phyloP scores from a whole-genome alignment of 2,888 invertebrate species.

The Tetramorium bicarinatum region DNA sequence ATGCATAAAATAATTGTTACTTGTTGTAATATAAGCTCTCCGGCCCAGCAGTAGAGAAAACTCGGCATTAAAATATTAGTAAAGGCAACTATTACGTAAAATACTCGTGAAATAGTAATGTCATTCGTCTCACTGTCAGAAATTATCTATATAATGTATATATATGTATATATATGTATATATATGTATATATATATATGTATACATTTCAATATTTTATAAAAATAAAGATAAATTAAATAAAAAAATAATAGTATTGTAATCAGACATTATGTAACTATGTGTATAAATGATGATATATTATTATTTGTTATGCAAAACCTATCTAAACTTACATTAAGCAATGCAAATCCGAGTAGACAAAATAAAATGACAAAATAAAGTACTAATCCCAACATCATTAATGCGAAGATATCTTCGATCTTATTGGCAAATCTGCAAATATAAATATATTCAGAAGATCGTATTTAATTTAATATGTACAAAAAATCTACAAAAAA shows the following conservation, averaged over 20 bases:
- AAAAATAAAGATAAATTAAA: not conserved
- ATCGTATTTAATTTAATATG: not conserved
- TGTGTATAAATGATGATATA: not conserved
- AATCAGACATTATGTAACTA: not conserved
- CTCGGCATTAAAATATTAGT: conserved; percentile 30
- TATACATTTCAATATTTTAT: not conserved
- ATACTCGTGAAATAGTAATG: not conserved
- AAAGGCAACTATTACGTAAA: not conserved
- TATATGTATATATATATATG: not conserved
- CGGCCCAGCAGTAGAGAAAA: conserved; percentile 19
- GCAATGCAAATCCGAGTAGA: conserved; percentile 36
- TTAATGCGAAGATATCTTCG: conserved; percentile 33
- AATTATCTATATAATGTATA: not conserved
- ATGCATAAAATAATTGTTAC: not conserved
- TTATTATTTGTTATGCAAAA: not conserved
- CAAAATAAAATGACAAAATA: conserved; percentile 48
- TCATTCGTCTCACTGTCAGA: not conserved
- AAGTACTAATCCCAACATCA: conserved; percentile 46
- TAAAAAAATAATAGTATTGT: not conserved
- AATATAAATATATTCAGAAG: not conserved
- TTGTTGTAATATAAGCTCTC: conserved; percentile 14
- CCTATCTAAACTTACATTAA: conserved; percentile 45
- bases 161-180: no score
- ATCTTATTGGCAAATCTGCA: conserved; percentile 37
- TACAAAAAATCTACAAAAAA: not conserved